Evolutionary conservation across 2,797 vertebrate species (phyloP), one percentile per base, ranked within the genome.

Genomic region (Chromis chromis): DNA sequence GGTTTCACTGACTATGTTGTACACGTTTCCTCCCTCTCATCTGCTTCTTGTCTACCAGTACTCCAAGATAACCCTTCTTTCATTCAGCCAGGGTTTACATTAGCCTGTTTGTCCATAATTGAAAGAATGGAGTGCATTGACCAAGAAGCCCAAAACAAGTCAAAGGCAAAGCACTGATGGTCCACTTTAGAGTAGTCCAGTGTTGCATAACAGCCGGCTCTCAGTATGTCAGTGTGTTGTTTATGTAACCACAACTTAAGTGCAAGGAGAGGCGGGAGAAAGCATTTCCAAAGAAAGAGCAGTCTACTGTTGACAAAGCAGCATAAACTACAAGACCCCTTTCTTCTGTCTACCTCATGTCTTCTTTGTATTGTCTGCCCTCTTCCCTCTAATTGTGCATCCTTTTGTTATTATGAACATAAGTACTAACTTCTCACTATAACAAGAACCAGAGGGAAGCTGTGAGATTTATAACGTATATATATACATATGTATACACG

Each of bases 231-330:
- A 71, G 56, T 50, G 54, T 76, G 86, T 79, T 84, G 76, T 86
- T 90, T 88, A 87, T 82, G 72, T 89, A 90, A 88, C 76, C 56
- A 39, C 17, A 19, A 81, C 78, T 72, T 76, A 77, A 86, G 79
- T 74, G 75, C 66, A 73, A 52, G 69, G 39, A 76, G 65, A 78
- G 65, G 19, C 78, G 60, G 33, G 69, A 64, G 59, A 56, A 67
- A 48, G 74, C 27, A 4, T 69, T 63, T 56, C 56, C 3, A 46
- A 70, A 71, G 60, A 63, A 54, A 36, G 12, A 46, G 24, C 39
- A 31, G 61, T 22, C 22, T 19, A 13, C 7, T 49, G 46, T 48
- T 60, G 49, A 22, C 17, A 14, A 50, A 57, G 52, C 17, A 58
- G 66, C 22, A 27, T 22, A 10, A 74, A 24, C 42, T 8, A 14